These are phyloP conservation scores for Vannuccia rotundouncinata DNA, from an alignment of 2,888 invertebrate species.

Conservation along the genomic window DNA sequence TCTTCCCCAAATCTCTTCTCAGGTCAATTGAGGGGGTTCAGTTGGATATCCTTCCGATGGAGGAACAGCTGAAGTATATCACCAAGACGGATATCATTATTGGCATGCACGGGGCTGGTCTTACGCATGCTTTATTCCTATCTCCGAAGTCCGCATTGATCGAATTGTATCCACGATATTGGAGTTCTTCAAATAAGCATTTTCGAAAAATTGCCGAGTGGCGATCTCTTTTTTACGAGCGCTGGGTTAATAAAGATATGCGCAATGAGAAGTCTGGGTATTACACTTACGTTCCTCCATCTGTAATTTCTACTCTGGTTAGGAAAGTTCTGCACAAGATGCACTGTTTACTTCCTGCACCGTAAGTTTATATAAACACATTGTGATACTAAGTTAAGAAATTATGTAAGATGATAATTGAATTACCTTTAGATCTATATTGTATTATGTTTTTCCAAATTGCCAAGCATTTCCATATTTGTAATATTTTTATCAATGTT, in stretches of 20 bases:
- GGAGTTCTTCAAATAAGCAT: slow-evolving; percentile 45
- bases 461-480: neutral
- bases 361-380: neutral
- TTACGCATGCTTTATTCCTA: slow-evolving; percentile 51
- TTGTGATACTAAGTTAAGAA: too few relatives aligned
- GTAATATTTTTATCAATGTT: too few relatives aligned
- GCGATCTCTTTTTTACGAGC: slow-evolving; percentile 47
- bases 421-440: neutral
- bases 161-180: slow-evolving; percentile 49
- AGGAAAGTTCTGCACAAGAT: slow-evolving; percentile 14
- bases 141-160: slow-evolving; percentile 48
- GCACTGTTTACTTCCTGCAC: neutral
- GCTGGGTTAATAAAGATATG: slow-evolving; percentile 47
- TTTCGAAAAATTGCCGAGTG: slow-evolving; percentile 47
- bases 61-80: slow-evolving; percentile 47
- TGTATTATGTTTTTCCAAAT: neutral
- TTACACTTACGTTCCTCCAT: slow-evolving; percentile 45
- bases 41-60: slow-evolving; percentile 47
- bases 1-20: neutral
- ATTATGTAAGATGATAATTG: too few relatives aligned
- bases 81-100: slow-evolving; percentile 50
- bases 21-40: slow-evolving; percentile 43
- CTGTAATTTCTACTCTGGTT: slow-evolving; percentile 40
- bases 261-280: slow-evolving; percentile 28
- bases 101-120: slow-evolving; percentile 55